Evolutionary conservation across 92 coral and sea anemone species (phyloP), one percentile per base, ranked within the genome.

Genomic region (Micromussa lordhowensis): DNA sequence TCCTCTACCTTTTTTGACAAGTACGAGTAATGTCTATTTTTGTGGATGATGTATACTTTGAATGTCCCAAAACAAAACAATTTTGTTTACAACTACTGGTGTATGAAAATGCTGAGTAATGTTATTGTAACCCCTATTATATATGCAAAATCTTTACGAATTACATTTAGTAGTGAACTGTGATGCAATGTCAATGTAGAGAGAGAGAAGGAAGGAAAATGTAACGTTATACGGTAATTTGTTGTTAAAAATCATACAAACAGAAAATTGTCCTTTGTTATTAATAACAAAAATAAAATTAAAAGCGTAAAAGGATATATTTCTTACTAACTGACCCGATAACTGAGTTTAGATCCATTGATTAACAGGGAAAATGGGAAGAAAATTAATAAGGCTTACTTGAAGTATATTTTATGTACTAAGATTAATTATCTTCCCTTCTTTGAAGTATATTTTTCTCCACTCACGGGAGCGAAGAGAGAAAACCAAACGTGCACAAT

Each of bases 1-100:
- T 66, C 14, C 32, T 66, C 71, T 28, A 24, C 71, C 29, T n/a
- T 34, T 68, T 66, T 26, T 38, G n/a, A 38, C 76, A 9, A 8
- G 75, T 81, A 35, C 75, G 64, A 81, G 57, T 16, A 36, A 10
- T 63, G 72, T 28, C 75, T 29, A 80, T 81, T 14, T n/a, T 66
- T 15, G 76, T 16, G 24, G 28, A 81, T 64, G 75, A 64, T 38
- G 75, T 61, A 21, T 4, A 9, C 8, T 63, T 19, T 66, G 71
- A 26, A 66, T 26, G 76, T 80, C 61, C 72, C 83, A 29, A 80
- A 16, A 59, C 70, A 63, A 81, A 66, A 81, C 34, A 44, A 8
- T 44, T 81, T 2, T 64, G 75, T 81, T 81, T 64, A 26, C 75
- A 44, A 68, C 71, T 66, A 66, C 71, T 26, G 71, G 71, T 32